Evolutionary conservation across 2,797 vertebrate species (phyloP).

Genomic region (Limosa lapponica): DNA sequence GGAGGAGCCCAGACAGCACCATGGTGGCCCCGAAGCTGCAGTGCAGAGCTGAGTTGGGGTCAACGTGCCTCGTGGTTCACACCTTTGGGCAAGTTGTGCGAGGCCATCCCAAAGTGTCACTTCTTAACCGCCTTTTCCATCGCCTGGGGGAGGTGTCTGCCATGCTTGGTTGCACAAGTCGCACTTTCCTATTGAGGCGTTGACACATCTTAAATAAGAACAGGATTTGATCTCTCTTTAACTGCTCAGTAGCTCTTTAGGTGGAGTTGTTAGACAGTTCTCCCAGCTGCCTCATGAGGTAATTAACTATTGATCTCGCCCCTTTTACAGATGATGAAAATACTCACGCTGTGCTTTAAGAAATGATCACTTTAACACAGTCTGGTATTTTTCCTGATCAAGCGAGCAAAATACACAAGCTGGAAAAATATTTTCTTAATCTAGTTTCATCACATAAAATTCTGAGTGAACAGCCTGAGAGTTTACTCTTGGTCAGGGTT

Average conservation of each 20-base stretch:
- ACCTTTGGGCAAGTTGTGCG: not conserved
- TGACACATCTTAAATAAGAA: not conserved
- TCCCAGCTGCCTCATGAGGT: not conserved
- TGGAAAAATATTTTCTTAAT: not conserved
- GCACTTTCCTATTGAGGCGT: not conserved
- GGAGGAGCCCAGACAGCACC: not conserved
- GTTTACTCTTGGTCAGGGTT: not conserved
- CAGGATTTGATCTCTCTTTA: not conserved
- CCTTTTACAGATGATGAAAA: not conserved
- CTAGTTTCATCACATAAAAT: not conserved
- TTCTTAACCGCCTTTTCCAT: not conserved
- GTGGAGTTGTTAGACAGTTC: not conserved
- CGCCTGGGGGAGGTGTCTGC: not conserved
- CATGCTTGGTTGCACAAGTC: not conserved
- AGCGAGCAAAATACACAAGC: not conserved
- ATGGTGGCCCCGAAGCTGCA: accelerated
- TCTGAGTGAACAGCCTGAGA: not conserved
- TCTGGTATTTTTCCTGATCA: not conserved
- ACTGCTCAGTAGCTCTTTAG: not conserved
- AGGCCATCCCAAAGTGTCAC: not conserved
- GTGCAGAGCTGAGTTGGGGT: not conserved
- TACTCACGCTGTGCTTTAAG: not conserved
- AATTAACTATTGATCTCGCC: constrained; percentile 17
- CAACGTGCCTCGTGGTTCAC: not conserved
- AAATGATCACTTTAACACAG: not conserved